Evolutionary conservation across 2,113 vertebrate genomes (phyloP), one percentile per base, ranked within the genome.

Genomic region (Eolophus roseicapilla): DNA sequence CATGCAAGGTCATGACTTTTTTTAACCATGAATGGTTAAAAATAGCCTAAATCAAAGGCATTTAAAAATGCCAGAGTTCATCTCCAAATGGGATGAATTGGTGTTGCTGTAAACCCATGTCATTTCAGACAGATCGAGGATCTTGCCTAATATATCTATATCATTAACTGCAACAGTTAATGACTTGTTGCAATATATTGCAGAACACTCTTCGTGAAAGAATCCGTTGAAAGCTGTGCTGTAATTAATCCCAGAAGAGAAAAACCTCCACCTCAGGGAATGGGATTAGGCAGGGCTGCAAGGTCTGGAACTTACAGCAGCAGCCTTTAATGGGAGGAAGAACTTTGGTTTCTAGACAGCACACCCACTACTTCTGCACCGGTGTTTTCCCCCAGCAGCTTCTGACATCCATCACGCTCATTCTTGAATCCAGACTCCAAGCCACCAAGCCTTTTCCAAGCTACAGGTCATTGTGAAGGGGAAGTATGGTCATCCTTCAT

Each of bases 321-420:
- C 1, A 1, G 2, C 16, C 9, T 28, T 7, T 9, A 14, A 12
- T 2, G 7, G 7, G 4, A 55, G 41, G 21, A 20, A 50, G 17
- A 46, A 6, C n/a, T 71, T 63, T 33, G 8, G 0, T 7, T 31
- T 8, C 17, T 28, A 18, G 16, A 0, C 7, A 4, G 62, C 28
- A 17, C 8, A 0, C 44, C 21, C 18, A 0, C 73, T 4, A 4
- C 64, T 31, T 15, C 1, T 1, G 5, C 14, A 39, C 44, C 7
- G 2, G 3, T 1, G 0, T 5, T 28, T 10, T 17, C 27, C 15
- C 44, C 39, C 43, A 0, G 27, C 29, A 10, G 60, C 25, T 23
- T 7, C 6, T 3, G 29, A 5, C 2, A 1, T 1, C 3, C 0
- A 2, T 2, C 11, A 1, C 1, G 3, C 8, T 23, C 6, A 0